phyloP scores from a whole-genome alignment of 2,888 invertebrate genomes.

The Portevinia maculata region DNA sequence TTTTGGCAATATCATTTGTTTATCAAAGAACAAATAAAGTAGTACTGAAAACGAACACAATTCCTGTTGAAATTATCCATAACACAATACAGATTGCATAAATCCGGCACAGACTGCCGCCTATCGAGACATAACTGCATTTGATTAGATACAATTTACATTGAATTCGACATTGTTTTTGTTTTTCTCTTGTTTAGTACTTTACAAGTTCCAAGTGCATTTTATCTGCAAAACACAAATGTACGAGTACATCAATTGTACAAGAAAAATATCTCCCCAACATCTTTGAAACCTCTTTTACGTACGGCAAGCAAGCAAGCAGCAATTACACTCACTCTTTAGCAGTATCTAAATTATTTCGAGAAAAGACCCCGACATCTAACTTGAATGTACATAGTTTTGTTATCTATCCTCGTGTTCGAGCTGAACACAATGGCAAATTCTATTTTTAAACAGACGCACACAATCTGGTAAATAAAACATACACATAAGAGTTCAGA shows the following conservation, averaged over 20 bases:
- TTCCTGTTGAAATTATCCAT: too few relatives aligned
- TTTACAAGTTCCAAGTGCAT: constrained; percentile 5
- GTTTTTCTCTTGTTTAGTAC: background rate
- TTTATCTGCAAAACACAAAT: background rate
- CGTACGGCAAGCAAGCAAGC: too few relatives aligned
- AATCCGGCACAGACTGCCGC: background rate
- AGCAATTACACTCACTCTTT: background rate
- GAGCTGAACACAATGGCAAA: constrained; percentile 43
- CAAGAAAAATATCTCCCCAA: constrained; percentile 20
- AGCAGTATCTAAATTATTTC: constrained; percentile 25
- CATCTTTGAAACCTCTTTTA: background rate
- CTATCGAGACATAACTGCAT: constrained; percentile 7
- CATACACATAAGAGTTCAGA: constrained; percentile 55
- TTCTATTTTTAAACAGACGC: constrained; percentile 58
- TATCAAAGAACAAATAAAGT: too few relatives aligned
- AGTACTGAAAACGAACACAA: too few relatives aligned
- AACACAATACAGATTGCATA: too few relatives aligned
- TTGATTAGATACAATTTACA: constrained; percentile 20
- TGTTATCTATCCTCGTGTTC: constrained; percentile 37
- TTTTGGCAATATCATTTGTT: too few relatives aligned
- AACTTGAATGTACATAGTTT: constrained; percentile 32
- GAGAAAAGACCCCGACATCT: constrained; percentile 28
- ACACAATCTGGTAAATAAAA: constrained; percentile 33
- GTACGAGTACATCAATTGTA: background rate
- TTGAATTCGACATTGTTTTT: background rate